Percentiles rank a stretch among this genome's conserved stretches.
Conservation (phyloP, 2,888 invertebrate genomes). For the Chrysina gloriosa region DNA sequence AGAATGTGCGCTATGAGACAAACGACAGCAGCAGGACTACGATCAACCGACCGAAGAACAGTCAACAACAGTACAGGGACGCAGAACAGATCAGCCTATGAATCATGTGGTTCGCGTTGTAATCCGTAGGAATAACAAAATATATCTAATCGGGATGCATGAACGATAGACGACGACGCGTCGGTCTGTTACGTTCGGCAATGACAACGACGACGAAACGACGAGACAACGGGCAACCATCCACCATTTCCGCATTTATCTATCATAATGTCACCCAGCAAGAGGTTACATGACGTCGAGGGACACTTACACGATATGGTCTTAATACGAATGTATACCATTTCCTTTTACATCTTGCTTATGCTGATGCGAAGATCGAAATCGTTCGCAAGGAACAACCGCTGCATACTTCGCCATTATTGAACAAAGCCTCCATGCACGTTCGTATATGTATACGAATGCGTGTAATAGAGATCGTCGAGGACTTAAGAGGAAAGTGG, state of each 20-base stretch:
- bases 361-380: conserved; percentile 3
- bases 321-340: conserved; percentile 23
- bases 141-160: conserved; percentile 24
- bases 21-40: neutral
- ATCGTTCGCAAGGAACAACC: conserved; percentile 9
- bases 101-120: conserved; percentile 11
- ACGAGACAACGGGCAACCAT: conserved; percentile 1
- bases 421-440: neutral
- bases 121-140: conserved; percentile 15
- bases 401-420: conserved; percentile 10
- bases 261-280: conserved; percentile 38
- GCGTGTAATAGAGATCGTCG: neutral
- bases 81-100: neutral
- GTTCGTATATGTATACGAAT: neutral
- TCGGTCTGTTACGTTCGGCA: neutral
- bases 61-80: conserved; percentile 13
- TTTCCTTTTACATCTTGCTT: conserved; percentile 30
- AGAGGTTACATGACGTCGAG: conserved; percentile 28
- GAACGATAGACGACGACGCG: neutral
- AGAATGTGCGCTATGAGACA: neutral
- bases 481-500: neutral
- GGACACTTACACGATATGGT: conserved; percentile 40
- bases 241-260: conserved; percentile 39
- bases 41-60: neutral
- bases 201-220: neutral